phyloP scores from a whole-genome alignment of 1,140 invertebrate genomes.

The Micrasema minimum region DNA sequence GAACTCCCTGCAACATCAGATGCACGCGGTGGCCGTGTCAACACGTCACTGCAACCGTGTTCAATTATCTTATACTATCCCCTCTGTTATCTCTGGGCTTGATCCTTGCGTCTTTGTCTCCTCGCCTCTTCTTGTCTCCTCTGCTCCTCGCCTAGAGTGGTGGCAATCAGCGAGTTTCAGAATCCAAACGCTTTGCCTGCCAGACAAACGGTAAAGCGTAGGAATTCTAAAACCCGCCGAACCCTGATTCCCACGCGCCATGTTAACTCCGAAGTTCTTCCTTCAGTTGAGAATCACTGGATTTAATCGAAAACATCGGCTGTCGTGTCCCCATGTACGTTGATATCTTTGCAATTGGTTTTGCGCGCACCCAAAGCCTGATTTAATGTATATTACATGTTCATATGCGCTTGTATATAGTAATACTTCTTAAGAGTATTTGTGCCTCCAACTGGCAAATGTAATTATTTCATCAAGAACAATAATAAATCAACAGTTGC shows the following conservation, averaged over 20 bases:
- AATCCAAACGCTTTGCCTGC: constrained; percentile 54
- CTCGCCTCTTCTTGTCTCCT: background rate
- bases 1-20: too few relatives aligned
- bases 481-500: too few relatives aligned
- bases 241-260: background rate
- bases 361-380: too few relatives aligned
- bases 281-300: background rate
- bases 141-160: background rate
- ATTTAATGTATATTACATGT: too few relatives aligned
- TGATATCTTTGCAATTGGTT: too few relatives aligned
- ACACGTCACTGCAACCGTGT: constrained; percentile 1
- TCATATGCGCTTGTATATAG: too few relatives aligned
- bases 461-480: too few relatives aligned
- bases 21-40: background rate
- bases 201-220: constrained; percentile 51
- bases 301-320: background rate
- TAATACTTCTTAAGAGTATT: too few relatives aligned
- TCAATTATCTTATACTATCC: constrained; percentile 5
- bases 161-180: constrained; percentile 51
- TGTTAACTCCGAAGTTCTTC: too few relatives aligned
- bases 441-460: too few relatives aligned
- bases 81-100: background rate
- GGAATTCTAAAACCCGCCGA: constrained; percentile 53
- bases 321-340: background rate
- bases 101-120: background rate